Evolutionary conservation across 2,113 vertebrate species (phyloP), one percentile per base, ranked within the genome.

Genomic region (Eublepharis macularius): DNA sequence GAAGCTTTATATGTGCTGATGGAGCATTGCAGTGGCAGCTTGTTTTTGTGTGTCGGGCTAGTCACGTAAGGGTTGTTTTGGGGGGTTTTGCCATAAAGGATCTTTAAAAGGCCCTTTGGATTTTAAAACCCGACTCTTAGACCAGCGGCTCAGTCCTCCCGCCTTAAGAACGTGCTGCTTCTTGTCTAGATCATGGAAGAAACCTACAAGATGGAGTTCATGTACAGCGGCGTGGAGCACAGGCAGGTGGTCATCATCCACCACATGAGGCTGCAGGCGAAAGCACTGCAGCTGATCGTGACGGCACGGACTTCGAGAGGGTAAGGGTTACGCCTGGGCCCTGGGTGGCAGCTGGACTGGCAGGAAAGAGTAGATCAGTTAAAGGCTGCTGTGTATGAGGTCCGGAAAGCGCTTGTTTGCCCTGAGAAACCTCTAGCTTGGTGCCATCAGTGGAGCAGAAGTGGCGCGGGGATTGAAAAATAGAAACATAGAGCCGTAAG

Each of bases 141-240:
- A 26, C 63, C 26, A 11, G 2, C 41, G 29, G 5, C 43, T 80
- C 29, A 32, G 32, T 39, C 54, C 80, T 57, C 4, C 60, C 29
- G 0, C 34, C 84, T 39, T 80, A 7, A 88, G 34, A 19, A 36
- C 4, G 7, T 80, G 81, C 0, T 86, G 13, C 85, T 87, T 90
- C 6, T 85, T 60, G 90, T 86, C 47, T 87, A 99, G 98, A 98
- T 99, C 89, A 86, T 99, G 92, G 98, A 99, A 91, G 98, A 99
- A 92, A 99, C 98, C 0, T 99, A 99, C 54, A 98, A 98, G 49
- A 97, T 99, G 97, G 98, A 99, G 95, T 99, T 99, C 88, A 97
- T 99, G 94, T 99, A 99, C 96, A 98, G 97, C 1, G 97, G 98
- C 0, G 94, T 99, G 92, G 98, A 98, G n/a, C 96, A 91, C n/a